A percentile compares a stretch with the other conserved stretches of the same genome.
These are phyloP conservation scores for Tipula lateralis DNA, from an alignment of 2,888 invertebrate genomes.

Conservation along the genomic window DNA sequence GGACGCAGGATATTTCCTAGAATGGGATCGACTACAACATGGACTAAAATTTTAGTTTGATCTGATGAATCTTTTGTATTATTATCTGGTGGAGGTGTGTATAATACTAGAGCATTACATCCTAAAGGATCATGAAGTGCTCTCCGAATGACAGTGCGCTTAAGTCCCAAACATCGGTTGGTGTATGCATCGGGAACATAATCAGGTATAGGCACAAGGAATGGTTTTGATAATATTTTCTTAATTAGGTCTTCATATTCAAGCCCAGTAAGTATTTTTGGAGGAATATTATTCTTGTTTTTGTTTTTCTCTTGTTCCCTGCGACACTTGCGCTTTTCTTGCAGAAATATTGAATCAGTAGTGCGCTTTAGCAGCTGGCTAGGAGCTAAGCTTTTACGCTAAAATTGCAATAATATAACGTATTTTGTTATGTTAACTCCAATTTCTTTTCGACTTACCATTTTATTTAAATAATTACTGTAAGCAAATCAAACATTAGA, in stretches of 20 bases:
- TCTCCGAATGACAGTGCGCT: conserved; percentile 54
- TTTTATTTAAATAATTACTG: not conserved
- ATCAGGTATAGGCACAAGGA: conserved; percentile 88
- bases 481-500: not conserved
- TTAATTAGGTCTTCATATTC: conserved; percentile 78
- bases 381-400: conserved; percentile 70
- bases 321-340: conserved; percentile 51
- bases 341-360: conserved; percentile 42
- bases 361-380: conserved; percentile 56
- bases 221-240: conserved; percentile 76
- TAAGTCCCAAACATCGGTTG: conserved; percentile 74
- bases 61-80: conserved; percentile 82
- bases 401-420: conserved; percentile 2
- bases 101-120: conserved; percentile 86
- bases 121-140: conserved; percentile 88
- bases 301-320: conserved; percentile 48
- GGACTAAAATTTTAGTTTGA: conserved; percentile 62
- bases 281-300: conserved; percentile 33
- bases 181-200: conserved; percentile 70
- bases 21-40: conserved; percentile 95
- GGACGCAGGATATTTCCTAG: conserved; percentile 86
- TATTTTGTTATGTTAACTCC: too few species aligned
- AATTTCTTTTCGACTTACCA: not conserved
- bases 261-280: conserved; percentile 44
- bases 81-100: conserved; percentile 73